These are phyloP conservation scores for Dinomys branickii DNA, from an alignment of 2,113 vertebrate genomes.

Conservation along the genomic window DNA sequence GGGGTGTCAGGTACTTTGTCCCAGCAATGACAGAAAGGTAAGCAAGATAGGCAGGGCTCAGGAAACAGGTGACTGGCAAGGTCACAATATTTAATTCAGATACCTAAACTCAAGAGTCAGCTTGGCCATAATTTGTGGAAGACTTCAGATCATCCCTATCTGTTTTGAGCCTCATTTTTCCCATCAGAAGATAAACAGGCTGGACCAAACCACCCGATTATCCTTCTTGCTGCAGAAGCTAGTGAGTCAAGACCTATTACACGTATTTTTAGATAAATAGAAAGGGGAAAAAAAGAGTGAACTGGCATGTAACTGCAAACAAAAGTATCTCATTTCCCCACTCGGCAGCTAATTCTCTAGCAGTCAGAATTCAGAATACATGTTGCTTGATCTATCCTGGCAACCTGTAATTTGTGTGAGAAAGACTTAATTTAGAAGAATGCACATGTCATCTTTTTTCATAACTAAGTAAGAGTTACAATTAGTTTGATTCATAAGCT, in stretches of 20 bases:
- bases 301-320: constrained; percentile 66
- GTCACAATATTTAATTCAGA: rapidly evolving
- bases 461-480: constrained; percentile 78
- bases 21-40: no score
- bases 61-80: rapidly evolving
- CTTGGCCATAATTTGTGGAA: neutral
- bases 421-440: constrained; percentile 83
- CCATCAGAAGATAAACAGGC: neutral
- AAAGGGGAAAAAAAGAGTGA: constrained; percentile 5
- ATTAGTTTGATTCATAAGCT: constrained; percentile 79
- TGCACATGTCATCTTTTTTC: constrained; percentile 77
- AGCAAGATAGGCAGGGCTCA: neutral
- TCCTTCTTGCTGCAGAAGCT: neutral
- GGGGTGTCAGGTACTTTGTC: no score
- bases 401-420: constrained; percentile 75
- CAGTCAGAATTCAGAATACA: constrained; percentile 73
- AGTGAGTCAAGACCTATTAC: neutral
- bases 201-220: neutral
- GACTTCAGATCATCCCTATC: neutral
- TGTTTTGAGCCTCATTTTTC: neutral
- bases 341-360: constrained; percentile 56
- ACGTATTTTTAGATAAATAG: constrained; percentile 60
- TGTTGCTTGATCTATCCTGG: constrained; percentile 70
- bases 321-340: constrained; percentile 67
- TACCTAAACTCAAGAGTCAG: neutral